Base-by-base conservation (phyloP, 2,888 invertebrate genomes). In the Chirona hameri region DNA sequence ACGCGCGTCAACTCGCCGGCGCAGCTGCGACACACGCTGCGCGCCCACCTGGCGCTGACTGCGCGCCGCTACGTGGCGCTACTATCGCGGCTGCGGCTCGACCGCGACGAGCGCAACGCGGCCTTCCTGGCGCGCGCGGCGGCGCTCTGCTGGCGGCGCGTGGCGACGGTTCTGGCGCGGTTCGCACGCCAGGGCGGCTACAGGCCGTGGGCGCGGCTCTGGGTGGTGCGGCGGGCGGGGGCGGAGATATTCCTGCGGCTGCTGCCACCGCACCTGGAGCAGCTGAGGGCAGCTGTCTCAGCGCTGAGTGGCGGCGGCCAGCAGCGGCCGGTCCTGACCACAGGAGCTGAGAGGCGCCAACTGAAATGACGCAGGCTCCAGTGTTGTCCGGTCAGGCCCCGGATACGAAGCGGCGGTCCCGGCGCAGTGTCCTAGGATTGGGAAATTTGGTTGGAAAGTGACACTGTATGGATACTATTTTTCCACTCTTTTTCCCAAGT, bases 11-110 rank as follows among this genome's bases (percentile, higher is more conserved):
- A 72, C 72, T 31, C 31, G 31, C 5, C 29, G 18, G 31, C 18
- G 31, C 72, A 29, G 15, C 72, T 72, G 29, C 31, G 29, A 29
- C 72, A 29, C 31, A 31, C 72, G 14, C 72, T 72, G 72, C 31
- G 18, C 31, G 72, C 72, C 31, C 72, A 72, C 72, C 18, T 72
- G 18, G 72, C 18, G 18, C 15, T 72, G 18, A 72, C 72, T 18
- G 72, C 31, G 18, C 72, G 72, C 72, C 72, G 72, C 31, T 72
- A 31, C 72, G 31, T 72, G 72, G 72, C 72, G 72, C 72, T 72
- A 0, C 18, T 72, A 31, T 29, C 72, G 31, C 72, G 72, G 18
- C 72, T 72, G 31, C 31, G 31, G 5, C 14, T 72, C 29, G 72
- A 72, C 72, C 72, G 72, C 72, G 72, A 72, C 31, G 18, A 31